Percentiles rank a stretch among this genome's conserved stretches.
phyloP scores from a whole-genome alignment of 1,140 invertebrate genomes.

The Bombus waltoni region DNA sequence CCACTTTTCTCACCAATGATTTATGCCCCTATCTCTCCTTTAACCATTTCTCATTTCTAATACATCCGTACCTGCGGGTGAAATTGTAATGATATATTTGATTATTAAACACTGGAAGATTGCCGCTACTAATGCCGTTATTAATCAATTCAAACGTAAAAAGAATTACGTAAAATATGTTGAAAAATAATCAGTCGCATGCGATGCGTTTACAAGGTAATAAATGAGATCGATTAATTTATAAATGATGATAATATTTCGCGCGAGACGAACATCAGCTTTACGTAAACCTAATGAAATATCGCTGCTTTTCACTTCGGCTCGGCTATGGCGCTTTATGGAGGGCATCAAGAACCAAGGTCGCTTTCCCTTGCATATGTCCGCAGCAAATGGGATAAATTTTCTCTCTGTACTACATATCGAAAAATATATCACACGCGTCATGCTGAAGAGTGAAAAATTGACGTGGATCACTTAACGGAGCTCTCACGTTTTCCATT shows the following conservation, averaged over 20 bases:
- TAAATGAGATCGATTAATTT: neutral
- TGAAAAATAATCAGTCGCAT: neutral
- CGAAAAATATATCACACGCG: neutral
- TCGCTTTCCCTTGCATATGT: conserved; percentile 43
- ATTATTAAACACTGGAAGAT: neutral
- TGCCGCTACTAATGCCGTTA: neutral
- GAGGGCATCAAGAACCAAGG: conserved; percentile 27
- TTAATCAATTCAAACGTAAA: neutral
- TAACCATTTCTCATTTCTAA: neutral
- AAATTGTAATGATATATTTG: neutral
- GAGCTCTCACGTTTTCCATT: conserved; percentile 21
- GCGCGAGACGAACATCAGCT: neutral
- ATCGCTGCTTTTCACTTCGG: conserved; percentile 24
- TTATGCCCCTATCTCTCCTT: neutral
- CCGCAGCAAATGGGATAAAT: neutral
- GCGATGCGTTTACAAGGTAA: neutral
- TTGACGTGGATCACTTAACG: no score
- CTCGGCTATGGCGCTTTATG: neutral
- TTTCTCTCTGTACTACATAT: neutral
- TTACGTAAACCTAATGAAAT: neutral
- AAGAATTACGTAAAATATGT: neutral
- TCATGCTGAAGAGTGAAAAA: neutral
- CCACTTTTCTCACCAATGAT: conserved; percentile 9
- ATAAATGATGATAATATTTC: neutral
- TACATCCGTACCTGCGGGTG: neutral